Percentiles rank a stretch among this genome's conserved stretches.
Evolutionary conservation across 1,140 invertebrate species (phyloP).

Genomic region (Teleopsis dalmanni): DNA sequence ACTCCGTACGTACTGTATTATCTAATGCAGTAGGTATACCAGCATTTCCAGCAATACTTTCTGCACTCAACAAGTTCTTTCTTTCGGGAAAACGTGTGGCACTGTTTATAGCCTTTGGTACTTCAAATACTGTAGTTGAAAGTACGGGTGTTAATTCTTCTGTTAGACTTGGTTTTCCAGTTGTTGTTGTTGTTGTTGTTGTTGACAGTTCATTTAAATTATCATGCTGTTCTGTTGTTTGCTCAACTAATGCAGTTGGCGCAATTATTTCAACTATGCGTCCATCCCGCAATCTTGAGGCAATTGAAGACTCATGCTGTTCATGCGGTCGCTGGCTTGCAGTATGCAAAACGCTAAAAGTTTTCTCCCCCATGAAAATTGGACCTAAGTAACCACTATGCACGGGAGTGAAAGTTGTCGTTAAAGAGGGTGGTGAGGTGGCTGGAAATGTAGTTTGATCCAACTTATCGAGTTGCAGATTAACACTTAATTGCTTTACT

Average conservation of each 20-base stretch:
- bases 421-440: not conserved
- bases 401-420: constrained; percentile 16
- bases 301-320: constrained; percentile 21
- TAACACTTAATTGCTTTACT: not conserved
- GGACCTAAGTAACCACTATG: constrained; percentile 36
- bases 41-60: not conserved
- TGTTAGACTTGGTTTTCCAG: not conserved
- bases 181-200: not conserved
- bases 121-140: constrained; percentile 36
- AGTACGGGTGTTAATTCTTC: constrained; percentile 13
- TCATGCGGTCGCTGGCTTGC: constrained; percentile 15
- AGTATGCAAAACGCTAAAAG: constrained; percentile 25
- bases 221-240: not conserved
- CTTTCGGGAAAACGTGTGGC: constrained; percentile 15
- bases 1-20: constrained; percentile 24
- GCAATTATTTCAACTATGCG: constrained; percentile 35
- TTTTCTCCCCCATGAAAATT: constrained; percentile 38
- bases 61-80: not conserved
- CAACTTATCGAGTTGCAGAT: not conserved
- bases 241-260: constrained; percentile 25
- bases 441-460: not conserved
- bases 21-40: not conserved
- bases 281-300: constrained; percentile 23
- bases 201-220: not conserved
- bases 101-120: constrained; percentile 22